Evolutionary conservation across 2,113 vertebrate genomes (phyloP).

Genomic region (Ranitomeya imitator): DNA sequence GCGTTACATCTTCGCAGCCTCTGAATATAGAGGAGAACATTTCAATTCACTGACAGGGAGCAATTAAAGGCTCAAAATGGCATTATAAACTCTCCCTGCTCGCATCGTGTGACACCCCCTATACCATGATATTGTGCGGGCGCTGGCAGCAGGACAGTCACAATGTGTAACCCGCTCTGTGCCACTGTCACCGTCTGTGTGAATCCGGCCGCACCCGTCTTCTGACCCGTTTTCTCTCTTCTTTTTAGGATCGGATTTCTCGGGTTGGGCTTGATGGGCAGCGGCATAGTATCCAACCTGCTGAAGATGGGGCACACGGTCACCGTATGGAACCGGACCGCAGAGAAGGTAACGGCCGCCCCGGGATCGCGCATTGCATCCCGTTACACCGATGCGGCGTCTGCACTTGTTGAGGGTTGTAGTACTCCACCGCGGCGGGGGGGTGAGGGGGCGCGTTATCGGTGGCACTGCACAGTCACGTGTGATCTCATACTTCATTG

Average conservation of each 20-base stretch:
- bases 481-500: conserved; percentile 46
- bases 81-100: too few species aligned
- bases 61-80: too few species aligned
- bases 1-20: too few species aligned
- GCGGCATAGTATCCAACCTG: conserved; percentile 95
- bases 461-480: not conserved
- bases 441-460: not conserved
- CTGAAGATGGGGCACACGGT: conserved; percentile 98
- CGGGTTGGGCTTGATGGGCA: conserved; percentile 96
- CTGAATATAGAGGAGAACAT: too few species aligned
- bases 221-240: not conserved
- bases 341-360: conserved; percentile 85
- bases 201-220: not conserved
- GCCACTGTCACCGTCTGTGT: too few species aligned
- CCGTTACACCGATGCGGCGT: not conserved
- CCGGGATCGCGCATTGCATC: not conserved
- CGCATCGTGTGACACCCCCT: too few species aligned
- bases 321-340: conserved; percentile 98
- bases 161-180: too few species aligned
- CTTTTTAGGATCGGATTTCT: conserved; percentile 94
- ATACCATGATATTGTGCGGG: too few species aligned
- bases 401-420: not conserved
- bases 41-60: too few species aligned
- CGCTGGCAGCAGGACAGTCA: too few species aligned
- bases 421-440: not conserved